Evolutionary conservation across 2,113 vertebrate species (phyloP).

Genomic region (Lasiurus cinereus): DNA sequence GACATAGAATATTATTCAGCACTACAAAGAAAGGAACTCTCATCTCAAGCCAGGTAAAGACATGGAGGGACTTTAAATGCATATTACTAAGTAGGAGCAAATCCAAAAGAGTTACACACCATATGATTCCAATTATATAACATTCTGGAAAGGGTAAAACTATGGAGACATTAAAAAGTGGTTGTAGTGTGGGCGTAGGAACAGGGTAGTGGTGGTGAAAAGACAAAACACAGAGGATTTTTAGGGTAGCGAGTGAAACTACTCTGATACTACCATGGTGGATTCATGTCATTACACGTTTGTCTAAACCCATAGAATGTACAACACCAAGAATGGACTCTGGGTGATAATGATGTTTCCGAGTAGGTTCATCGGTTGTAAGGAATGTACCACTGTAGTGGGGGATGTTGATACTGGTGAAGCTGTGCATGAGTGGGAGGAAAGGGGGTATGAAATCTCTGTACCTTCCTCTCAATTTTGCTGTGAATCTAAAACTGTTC

Average conservation of each 20-base stretch:
- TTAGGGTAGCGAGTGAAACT: background rate
- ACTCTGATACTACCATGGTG: background rate
- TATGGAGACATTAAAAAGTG: background rate
- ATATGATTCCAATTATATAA: background rate
- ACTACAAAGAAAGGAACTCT: background rate
- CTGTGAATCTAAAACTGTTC: background rate
- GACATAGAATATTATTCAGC: background rate
- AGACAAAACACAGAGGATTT: background rate
- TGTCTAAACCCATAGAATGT: background rate
- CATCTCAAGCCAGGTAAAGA: background rate
- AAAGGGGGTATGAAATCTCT: background rate
- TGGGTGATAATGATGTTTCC: background rate
- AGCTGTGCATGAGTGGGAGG: fast-evolving
- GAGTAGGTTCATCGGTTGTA: background rate
- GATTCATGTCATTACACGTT: background rate
- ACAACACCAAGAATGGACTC: background rate
- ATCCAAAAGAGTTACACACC: background rate
- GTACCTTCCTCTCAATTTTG: background rate
- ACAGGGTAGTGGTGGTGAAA: background rate
- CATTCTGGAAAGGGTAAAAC: background rate
- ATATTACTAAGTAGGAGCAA: background rate
- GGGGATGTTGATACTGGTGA: background rate
- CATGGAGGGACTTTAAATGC: background rate
- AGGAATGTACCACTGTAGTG: background rate
- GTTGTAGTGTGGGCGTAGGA: no score